Evolutionary conservation across 2,797 vertebrate genomes (phyloP).

Genomic region (Natrix natrix): DNA sequence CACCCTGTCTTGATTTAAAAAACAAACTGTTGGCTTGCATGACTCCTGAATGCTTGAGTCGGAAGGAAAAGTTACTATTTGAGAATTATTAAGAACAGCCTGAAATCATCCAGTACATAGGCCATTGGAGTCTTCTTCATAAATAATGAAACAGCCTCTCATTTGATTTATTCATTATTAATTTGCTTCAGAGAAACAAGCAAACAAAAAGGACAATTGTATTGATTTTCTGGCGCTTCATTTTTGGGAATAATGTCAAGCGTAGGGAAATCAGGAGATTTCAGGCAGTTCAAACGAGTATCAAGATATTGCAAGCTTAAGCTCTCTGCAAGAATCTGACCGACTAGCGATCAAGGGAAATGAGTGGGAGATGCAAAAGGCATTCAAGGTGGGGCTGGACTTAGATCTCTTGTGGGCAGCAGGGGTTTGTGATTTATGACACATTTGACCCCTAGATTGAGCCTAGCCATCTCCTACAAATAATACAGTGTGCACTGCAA

Average conservation of each 20-base stretch:
- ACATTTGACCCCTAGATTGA: background rate
- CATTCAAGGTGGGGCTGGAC: background rate
- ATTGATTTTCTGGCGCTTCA: constrained; percentile 22
- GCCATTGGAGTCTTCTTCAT: background rate
- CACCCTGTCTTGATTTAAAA: background rate
- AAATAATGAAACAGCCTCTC: constrained; percentile 20
- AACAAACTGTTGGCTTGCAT: background rate
- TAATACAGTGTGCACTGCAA: background rate
- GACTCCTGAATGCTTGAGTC: background rate
- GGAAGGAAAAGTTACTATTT: constrained; percentile 8
- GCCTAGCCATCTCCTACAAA: background rate
- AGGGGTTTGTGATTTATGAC: background rate
- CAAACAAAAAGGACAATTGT: background rate
- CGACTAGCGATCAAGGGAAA: background rate
- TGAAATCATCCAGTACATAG: background rate
- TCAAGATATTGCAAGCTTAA: background rate
- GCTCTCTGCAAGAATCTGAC: background rate
- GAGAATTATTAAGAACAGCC: background rate
- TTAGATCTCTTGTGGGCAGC: background rate
- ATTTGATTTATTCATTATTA: constrained; percentile 29
- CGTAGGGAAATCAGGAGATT: background rate
- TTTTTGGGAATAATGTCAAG: background rate
- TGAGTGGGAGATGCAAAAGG: background rate
- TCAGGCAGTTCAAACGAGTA: background rate
- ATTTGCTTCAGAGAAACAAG: constrained; percentile 16